These are phyloP conservation scores for Orycteropus afer DNA, from an alignment of 2,113 vertebrate genomes.

Conservation along the genomic window DNA sequence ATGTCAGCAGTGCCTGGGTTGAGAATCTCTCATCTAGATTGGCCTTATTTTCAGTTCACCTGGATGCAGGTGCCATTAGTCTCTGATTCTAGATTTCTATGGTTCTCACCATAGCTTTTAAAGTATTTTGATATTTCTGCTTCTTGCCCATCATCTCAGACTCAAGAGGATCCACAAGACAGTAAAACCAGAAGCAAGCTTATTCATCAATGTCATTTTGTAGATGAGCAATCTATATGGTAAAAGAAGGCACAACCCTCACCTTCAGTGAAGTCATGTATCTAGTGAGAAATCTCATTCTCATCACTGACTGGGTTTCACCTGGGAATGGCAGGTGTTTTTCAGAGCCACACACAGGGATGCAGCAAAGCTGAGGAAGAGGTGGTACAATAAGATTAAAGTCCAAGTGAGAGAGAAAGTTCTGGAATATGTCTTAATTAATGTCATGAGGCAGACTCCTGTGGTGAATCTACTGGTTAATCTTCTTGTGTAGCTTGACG, in stretches of 20 bases:
- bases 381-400: fast-evolving
- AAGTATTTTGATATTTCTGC: background rate
- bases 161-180: background rate
- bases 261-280: fast-evolving
- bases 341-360: background rate
- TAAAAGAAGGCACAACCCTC: background rate
- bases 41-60: background rate
- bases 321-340: fast-evolving
- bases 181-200: background rate
- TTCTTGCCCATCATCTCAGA: background rate
- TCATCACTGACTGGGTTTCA: no score
- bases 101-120: background rate
- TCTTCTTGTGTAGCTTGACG: fast-evolving
- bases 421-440: background rate
- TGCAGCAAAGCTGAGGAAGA: fast-evolving
- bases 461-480: fast-evolving
- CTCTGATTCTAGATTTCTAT: background rate
- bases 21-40: fast-evolving
- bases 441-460: fast-evolving
- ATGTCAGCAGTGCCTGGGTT: fast-evolving
- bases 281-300: background rate
- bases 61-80: no score
- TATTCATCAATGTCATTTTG: fast-evolving
- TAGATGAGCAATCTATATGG: background rate
- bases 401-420: background rate